These are phyloP conservation scores for Leuciscus idus DNA, from an alignment of 2,113 vertebrate species.

Conservation along the genomic window DNA sequence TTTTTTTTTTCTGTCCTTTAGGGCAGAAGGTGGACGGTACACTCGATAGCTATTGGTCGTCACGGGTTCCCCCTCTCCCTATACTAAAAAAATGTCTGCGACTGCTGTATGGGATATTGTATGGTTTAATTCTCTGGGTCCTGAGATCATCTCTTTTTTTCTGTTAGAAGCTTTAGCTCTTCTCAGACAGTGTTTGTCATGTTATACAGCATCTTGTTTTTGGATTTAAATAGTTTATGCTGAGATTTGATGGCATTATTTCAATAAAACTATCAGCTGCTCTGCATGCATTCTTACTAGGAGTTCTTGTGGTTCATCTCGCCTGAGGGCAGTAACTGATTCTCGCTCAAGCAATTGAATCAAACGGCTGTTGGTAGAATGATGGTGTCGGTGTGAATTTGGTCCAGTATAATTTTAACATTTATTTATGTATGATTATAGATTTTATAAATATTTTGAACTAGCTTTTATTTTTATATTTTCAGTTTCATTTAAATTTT, in stretches of 20 bases:
- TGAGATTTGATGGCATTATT: conserved; percentile 72
- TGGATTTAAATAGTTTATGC: conserved; percentile 73
- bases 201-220: conserved; percentile 59
- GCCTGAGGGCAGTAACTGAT: background rate
- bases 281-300: conserved; percentile 8
- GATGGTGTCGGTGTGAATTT: too few relatives aligned
- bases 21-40: background rate
- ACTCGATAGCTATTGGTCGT: background rate
- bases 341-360: background rate
- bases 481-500: too few relatives aligned
- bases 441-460: too few relatives aligned
- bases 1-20: background rate
- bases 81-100: conserved; percentile 11
- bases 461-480: too few relatives aligned
- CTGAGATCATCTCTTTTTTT: background rate
- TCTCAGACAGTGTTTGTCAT: conserved; percentile 59
- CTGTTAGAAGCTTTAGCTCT: conserved; percentile 10
- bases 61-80: background rate
- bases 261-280: conserved; percentile 78
- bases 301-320: background rate
- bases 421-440: too few relatives aligned
- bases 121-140: background rate
- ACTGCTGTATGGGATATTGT: conserved; percentile 31
- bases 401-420: too few relatives aligned
- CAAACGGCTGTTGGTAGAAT: too few relatives aligned